Conservation (phyloP, 2,888 invertebrate species). For the Plutella xylostella region DNA sequence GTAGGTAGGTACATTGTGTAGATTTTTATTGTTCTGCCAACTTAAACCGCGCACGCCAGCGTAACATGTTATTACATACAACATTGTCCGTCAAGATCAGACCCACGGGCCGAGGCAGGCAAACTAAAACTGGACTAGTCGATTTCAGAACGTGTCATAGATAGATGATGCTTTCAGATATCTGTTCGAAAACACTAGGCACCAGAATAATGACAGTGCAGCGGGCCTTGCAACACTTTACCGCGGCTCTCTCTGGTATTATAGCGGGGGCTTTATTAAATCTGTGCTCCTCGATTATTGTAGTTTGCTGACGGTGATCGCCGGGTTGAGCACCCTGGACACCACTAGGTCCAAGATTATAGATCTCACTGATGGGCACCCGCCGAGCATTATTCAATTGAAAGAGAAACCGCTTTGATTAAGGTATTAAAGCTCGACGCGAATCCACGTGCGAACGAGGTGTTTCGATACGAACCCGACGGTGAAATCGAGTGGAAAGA, state of each 20-base stretch:
- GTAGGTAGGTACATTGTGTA: too few relatives aligned
- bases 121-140: too few relatives aligned
- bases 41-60: too few relatives aligned
- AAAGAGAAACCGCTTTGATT: constrained; percentile 22
- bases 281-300: constrained; percentile 42
- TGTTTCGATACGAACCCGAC: too few relatives aligned
- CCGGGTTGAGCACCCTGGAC: constrained; percentile 4
- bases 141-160: too few relatives aligned
- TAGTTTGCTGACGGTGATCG: constrained; percentile 36
- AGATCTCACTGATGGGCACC: constrained; percentile 17
- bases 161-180: neutral
- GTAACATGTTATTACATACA: too few relatives aligned
- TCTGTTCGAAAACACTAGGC: constrained; percentile 13
- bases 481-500: too few relatives aligned
- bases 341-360: constrained; percentile 6
- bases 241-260: constrained; percentile 40
- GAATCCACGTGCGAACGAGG: too few relatives aligned
- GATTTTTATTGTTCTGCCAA: too few relatives aligned
- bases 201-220: constrained; percentile 53
- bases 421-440: neutral
- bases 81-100: too few relatives aligned
- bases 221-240: constrained; percentile 46
- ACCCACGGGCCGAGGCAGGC: too few relatives aligned
- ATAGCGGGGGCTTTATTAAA: constrained; percentile 45
- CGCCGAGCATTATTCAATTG: constrained; percentile 28